Base-by-base conservation (phyloP, 2,888 invertebrate genomes). In the Lasioglossum lativentre region DNA sequence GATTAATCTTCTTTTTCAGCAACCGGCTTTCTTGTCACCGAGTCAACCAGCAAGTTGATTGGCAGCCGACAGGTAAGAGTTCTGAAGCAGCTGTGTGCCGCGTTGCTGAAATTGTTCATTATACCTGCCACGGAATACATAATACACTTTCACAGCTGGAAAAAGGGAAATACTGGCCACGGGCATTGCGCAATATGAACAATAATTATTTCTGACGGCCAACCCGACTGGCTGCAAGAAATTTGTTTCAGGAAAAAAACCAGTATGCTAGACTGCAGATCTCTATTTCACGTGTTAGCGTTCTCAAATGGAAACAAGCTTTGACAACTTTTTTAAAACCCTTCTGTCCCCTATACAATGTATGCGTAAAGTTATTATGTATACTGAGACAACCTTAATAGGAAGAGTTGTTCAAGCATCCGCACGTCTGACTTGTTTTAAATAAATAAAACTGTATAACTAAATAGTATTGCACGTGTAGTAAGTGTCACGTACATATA, bases 1-100 rank as follows among this genome's bases (percentile, higher is more conserved):
- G 86, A 86, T 87, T 87, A 87, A 83, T 87, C 85, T 87, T 86
- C 86, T 83, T 87, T 87, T 87, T 85, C 83, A 81, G 77, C 80
- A 42, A 71, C 66, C 66, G 59, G 63, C 68, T 75, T 85, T 85
- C 82, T 82, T 86, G 83, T 80, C 81, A 68, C 70, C 66, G 80
- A 80, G 80, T 83, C 80, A 78, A 87, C 80, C 78, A 76, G 52
- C 75, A 68, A 75, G 68, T 83, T 78, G 79, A 80, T 82, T 82
- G 86, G 80, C 80, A 80, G 78, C 68, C 74, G 56, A 75, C 82
- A 74, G 80, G 72, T 72, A 75, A 82, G 75, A 80, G 74, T 78
- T 73, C 70, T 40, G 59, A 80, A 79, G 85, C 81, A 76, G 78
- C 86, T 80, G 78, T 52, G 47, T 8, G 34, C 73, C 59, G 59